Percentiles rank a stretch among this genome's conserved stretches.
These are phyloP conservation scores for Heliconius sara DNA, from an alignment of 2,888 invertebrate species.

Conservation along the genomic window DNA sequence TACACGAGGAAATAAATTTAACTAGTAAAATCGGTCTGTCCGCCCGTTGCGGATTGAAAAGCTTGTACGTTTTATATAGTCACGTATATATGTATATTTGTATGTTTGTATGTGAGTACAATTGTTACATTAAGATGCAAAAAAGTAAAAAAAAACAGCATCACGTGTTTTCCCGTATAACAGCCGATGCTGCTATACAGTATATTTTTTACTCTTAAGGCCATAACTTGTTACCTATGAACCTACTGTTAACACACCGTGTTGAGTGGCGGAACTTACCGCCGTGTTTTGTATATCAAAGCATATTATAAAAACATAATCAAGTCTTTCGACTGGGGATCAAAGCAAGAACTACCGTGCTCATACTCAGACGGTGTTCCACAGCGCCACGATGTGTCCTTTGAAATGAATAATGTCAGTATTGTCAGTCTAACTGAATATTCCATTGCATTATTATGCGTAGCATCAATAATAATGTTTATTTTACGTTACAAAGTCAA, in stretches of 20 bases:
- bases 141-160: not conserved
- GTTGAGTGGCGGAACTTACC: too few species aligned
- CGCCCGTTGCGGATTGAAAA: constrained; percentile 29
- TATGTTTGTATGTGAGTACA: not conserved
- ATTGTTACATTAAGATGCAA: not conserved
- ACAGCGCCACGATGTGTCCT: not conserved
- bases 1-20: constrained; percentile 43
- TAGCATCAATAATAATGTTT: not conserved
- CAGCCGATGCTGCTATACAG: too few species aligned
- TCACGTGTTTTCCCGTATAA: not conserved
- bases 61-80: not conserved
- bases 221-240: too few species aligned
- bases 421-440: not conserved
- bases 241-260: too few species aligned
- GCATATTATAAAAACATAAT: too few species aligned
- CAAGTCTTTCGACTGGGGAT: too few species aligned
- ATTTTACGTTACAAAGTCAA: constrained; percentile 16
- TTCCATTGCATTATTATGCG: constrained; percentile 24
- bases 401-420: not conserved
- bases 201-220: too few species aligned
- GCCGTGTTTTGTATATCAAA: too few species aligned
- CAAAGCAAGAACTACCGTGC: too few species aligned
- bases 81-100: not conserved
- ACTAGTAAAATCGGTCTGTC: constrained; percentile 36
- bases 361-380: too few species aligned